Conservation (phyloP, 1,140 invertebrate species). For the Popillia japonica region DNA sequence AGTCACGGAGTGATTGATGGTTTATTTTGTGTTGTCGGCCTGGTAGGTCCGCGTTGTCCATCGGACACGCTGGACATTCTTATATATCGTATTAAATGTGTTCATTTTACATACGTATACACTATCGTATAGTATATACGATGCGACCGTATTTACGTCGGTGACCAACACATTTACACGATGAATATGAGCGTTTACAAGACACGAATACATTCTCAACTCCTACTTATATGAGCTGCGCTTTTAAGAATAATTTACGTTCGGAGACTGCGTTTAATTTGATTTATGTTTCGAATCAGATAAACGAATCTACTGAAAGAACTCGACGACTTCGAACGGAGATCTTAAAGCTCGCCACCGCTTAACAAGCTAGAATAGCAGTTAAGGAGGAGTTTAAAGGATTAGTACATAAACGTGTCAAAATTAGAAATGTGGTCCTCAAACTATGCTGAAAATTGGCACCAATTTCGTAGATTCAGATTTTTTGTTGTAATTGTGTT, state of each 20-base stretch:
- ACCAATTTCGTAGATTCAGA: too few species aligned
- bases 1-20: conserved; percentile 57
- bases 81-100: conserved; percentile 39
- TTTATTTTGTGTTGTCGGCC: conserved; percentile 58
- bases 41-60: conserved; percentile 54
- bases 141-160: conserved; percentile 4
- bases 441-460: too few species aligned
- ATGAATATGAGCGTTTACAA: neutral
- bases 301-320: too few species aligned
- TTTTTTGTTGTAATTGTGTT: too few species aligned
- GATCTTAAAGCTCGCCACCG: too few species aligned
- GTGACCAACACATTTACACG: neutral
- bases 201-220: neutral
- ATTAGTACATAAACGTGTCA: too few species aligned
- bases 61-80: conserved; percentile 47
- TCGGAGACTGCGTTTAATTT: neutral
- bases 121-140: conserved; percentile 2
- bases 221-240: too few species aligned
- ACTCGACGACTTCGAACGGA: too few species aligned
- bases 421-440: too few species aligned
- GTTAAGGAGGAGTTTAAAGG: too few species aligned
- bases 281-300: conserved; percentile 13
- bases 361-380: too few species aligned
- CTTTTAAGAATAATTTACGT: neutral
- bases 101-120: conserved; percentile 30